A percentile compares a stretch with the other conserved stretches of the same genome.
These are phyloP conservation scores for Mastigias papua DNA, from an alignment of 30 jellyfish, hydroid and myxozoan species.

Conservation along the genomic window DNA sequence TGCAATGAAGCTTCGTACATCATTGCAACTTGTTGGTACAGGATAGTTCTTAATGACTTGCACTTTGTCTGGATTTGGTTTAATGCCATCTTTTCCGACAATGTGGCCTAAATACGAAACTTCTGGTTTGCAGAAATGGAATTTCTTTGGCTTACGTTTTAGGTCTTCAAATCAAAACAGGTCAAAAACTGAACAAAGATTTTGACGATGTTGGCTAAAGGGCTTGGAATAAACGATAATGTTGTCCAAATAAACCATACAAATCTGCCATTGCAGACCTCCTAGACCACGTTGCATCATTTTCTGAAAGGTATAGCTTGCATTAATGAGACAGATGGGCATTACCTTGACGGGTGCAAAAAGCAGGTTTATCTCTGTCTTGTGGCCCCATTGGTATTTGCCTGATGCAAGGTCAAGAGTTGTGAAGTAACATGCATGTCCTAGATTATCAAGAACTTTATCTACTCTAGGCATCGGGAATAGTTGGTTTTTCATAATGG, in stretches of 20 bases:
- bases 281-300: constrained; percentile 52
- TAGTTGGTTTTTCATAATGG: constrained; percentile 35
- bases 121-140: constrained; percentile 48
- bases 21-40: constrained; percentile 29
- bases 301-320: constrained; percentile 53
- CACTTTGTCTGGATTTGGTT: constrained; percentile 49
- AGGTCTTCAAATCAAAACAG: constrained; percentile 49
- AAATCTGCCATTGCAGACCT: constrained; percentile 69
- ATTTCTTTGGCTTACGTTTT: constrained; percentile 46
- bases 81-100: constrained; percentile 46
- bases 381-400: constrained; percentile 44
- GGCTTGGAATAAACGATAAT: constrained; percentile 59
- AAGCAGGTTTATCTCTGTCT: constrained; percentile 55
- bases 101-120: constrained; percentile 76
- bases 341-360: constrained; percentile 40
- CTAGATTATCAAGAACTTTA: constrained; percentile 45
- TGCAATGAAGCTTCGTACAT: constrained; percentile 66
- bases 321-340: constrained; percentile 60
- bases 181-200: constrained; percentile 49
- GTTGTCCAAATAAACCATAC: constrained; percentile 67
- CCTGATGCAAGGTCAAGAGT: constrained; percentile 75
- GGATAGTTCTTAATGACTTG: constrained; percentile 28
- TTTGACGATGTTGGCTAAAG: constrained; percentile 18
- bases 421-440: constrained; percentile 56
- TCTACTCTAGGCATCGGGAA: constrained; percentile 74